Evolutionary conservation across 2,797 vertebrate genomes (phyloP), one percentile per base, ranked within the genome.

Genomic region (Miichthys miiuy): DNA sequence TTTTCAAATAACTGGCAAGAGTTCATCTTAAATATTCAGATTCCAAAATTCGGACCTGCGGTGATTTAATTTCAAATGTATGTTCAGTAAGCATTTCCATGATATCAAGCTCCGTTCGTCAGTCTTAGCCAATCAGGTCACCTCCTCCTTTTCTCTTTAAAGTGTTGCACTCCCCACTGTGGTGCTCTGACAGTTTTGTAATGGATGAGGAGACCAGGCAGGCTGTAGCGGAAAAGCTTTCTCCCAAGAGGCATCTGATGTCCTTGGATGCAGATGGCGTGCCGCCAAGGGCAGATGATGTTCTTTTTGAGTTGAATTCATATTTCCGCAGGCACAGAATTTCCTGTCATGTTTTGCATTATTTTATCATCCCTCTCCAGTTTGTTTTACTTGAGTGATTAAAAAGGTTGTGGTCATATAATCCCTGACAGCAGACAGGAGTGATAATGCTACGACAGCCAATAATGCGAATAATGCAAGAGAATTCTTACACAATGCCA

Each of bases 181-280:
- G 77, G 21, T n/a, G n/a, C 6, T 67, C 68, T 81, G 75, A 81
- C 83, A 88, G 68, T 54, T 79, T 25, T 55, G 61, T 81, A 81
- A 85, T 83, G 73, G 80, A 88, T 86, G 86, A 79, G 63, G 56
- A 38, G 62, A 42, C 14, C 56, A 25, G 48, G 71, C 57, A 48
- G 38, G 65, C 78, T 73, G 78, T 62, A 47, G 60, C 1, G 2
- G 55, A 50, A 72, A 70, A 16, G 20, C 44, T 71, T 73, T 44
- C 44, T 65, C 82, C 75, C 77, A 79, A 52, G 83, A 68, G 86
- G 48, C 23, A 57, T 25, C 41, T 83, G 34, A 65, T 72, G 87
- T 88, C 81, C 83, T 86, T 88, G 83, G 83, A 81, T 80, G 69
- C 87, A 86, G 87, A 84, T 88, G 87, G 87, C 57, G 2, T 12